Evolutionary conservation across 1,140 invertebrate species (phyloP).

Genomic region (Lepidurus apus): DNA sequence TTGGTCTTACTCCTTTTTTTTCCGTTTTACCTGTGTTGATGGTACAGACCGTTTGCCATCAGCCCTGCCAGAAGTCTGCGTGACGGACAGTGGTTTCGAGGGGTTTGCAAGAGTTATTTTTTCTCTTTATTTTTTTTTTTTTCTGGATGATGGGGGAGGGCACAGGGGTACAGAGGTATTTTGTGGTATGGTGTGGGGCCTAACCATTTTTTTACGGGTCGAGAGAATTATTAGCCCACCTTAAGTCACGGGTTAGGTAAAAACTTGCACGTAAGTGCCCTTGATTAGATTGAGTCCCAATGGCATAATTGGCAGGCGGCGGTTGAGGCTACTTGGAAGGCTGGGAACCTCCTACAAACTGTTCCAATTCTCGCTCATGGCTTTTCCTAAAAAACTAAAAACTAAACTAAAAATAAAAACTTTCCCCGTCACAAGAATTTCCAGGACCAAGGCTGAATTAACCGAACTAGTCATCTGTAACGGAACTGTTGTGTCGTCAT

Average conservation of each 20-base stretch:
- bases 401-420: neutral
- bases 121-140: too few relatives aligned
- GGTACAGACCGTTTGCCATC: neutral
- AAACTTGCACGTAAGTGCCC: constrained; percentile 18
- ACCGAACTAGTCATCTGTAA: too few relatives aligned
- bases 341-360: constrained; percentile 13
- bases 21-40: constrained; percentile 5
- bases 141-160: too few relatives aligned
- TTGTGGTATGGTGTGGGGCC: constrained; percentile 12
- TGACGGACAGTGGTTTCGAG: constrained; percentile 3
- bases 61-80: neutral
- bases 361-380: constrained; percentile 5
- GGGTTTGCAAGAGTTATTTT: constrained; percentile 1
- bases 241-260: constrained; percentile 11
- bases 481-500: neutral
- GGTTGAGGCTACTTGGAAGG: constrained; percentile 14
- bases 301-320: constrained; percentile 10
- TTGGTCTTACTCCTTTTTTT: neutral
- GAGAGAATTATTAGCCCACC: neutral
- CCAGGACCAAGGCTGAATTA: neutral
- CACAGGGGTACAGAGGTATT: neutral
- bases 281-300: neutral
- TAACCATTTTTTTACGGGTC: constrained; percentile 8
- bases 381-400: neutral
- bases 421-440: neutral